A percentile compares a stretch with the other conserved stretches of the same genome.
phyloP scores from a whole-genome alignment of 1,140 invertebrate genomes.

The Oryctes rhinoceros region DNA sequence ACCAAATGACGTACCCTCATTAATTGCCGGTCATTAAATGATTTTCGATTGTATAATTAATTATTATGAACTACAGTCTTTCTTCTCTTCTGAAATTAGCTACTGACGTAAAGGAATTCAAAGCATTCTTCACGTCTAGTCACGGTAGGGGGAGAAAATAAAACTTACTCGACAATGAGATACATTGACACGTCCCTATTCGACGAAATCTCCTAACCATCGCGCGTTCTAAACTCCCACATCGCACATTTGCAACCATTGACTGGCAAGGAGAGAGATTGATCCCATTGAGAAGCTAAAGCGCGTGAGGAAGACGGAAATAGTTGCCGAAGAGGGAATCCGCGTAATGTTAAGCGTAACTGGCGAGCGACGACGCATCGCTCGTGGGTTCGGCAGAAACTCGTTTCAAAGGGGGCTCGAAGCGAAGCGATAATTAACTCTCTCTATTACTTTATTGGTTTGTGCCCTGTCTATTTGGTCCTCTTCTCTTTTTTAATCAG shows the following conservation, averaged over 20 bases:
- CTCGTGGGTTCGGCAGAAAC: slow-evolving; percentile 1
- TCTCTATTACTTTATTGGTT: slow-evolving; percentile 60
- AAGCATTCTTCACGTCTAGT: neutral
- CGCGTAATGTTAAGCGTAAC: neutral
- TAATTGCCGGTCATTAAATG: too few relatives aligned
- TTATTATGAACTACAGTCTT: neutral
- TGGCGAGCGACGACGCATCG: neutral
- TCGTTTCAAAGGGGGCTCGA: slow-evolving; percentile 8
- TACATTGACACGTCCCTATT: slow-evolving; percentile 32
- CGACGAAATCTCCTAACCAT: neutral
- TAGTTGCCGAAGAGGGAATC: slow-evolving; percentile 8
- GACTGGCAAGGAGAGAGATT: neutral
- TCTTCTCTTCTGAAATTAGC: neutral
- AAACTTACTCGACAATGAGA: neutral
- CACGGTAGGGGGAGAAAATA: neutral
- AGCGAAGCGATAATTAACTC: slow-evolving; percentile 56
- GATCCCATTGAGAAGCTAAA: neutral
- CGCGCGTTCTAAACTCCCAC: neutral
- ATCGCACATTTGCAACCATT: slow-evolving; percentile 10
- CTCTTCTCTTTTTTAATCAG: slow-evolving; percentile 60
- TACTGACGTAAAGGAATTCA: neutral
- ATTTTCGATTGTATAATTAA: too few relatives aligned
- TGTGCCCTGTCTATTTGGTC: slow-evolving; percentile 58
- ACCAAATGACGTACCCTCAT: too few relatives aligned
- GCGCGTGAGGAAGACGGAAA: neutral